Conservation (phyloP, 1,140 invertebrate species). For the Thereuonema tuberculata region DNA sequence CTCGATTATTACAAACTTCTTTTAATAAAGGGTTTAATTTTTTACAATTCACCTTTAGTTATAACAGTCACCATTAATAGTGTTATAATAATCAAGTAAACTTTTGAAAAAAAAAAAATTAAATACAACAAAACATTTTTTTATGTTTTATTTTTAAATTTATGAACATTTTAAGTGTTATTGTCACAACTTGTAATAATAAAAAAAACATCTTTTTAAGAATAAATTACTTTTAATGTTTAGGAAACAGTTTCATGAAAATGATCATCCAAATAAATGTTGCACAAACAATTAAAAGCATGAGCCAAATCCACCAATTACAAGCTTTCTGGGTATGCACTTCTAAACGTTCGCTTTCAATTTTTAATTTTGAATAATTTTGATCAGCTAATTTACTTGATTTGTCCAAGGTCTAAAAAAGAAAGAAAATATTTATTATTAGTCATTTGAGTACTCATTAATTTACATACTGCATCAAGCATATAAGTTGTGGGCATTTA, state of each 20-base stretch:
- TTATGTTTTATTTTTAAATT: neutral
- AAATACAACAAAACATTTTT: too few species aligned
- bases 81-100: too few species aligned
- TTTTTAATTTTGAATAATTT: slow-evolving; percentile 58
- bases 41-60: too few species aligned
- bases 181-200: neutral
- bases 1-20: too few species aligned
- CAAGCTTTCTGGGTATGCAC: slow-evolving; percentile 73
- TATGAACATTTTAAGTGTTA: neutral
- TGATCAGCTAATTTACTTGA: slow-evolving; percentile 61
- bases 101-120: too few species aligned
- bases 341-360: slow-evolving; percentile 63
- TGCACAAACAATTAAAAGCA: slow-evolving; percentile 63
- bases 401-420: slow-evolving; percentile 49
- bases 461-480: too few species aligned
- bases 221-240: too few species aligned
- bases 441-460: too few species aligned
- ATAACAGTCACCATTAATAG: too few species aligned
- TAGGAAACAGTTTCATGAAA: slow-evolving; percentile 57
- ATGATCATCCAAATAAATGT: slow-evolving; percentile 82
- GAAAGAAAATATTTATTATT: slow-evolving; percentile 13
- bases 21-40: too few species aligned
- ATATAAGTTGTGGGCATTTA: too few species aligned
- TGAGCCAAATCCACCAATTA: slow-evolving; percentile 87
- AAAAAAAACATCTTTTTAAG: too few species aligned